Conservation (phyloP, 2,113 vertebrate species). For the Salvelinus fontinalis region DNA sequence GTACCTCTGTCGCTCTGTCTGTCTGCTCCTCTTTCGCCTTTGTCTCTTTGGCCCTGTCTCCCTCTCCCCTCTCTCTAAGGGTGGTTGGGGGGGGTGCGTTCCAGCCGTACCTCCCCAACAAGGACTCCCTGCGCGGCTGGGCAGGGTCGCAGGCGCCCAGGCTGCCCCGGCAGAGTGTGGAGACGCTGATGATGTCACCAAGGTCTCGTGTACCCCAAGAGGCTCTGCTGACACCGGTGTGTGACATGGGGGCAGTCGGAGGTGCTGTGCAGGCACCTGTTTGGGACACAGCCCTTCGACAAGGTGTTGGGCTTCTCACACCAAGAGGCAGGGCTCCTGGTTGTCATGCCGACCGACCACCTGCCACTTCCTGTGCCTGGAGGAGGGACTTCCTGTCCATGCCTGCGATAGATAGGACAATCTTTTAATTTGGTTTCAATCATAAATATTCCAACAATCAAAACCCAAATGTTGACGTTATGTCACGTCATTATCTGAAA, state of each 20-base stretch:
- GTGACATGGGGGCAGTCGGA: constrained; percentile 73
- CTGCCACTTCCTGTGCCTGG: constrained; percentile 45
- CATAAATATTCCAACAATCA: constrained; percentile 50
- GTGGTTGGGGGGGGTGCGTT: constrained; percentile 70
- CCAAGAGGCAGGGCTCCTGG: constrained; percentile 64
- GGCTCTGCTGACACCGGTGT: constrained; percentile 73
- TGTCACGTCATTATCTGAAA: constrained; percentile 15
- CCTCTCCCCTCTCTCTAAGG: constrained; percentile 27
- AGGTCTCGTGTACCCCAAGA: constrained; percentile 64
- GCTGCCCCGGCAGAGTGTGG: constrained; percentile 28
- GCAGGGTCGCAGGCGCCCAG: constrained; percentile 53
- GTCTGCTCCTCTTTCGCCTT: background rate
- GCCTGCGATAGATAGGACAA: background rate
- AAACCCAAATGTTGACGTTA: constrained; percentile 45
- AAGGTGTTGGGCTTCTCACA: constrained; percentile 70
- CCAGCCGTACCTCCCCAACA: constrained; percentile 74
- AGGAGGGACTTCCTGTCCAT: constrained; percentile 55
- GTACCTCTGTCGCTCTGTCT: background rate
- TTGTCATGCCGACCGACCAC: constrained; percentile 46
- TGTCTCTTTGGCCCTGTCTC: constrained; percentile 40
- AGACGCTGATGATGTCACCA: constrained; percentile 41
- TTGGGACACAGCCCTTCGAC: constrained; percentile 70
- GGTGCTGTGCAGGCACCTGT: constrained; percentile 64
- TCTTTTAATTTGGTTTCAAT: background rate
- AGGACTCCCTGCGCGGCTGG: constrained; percentile 68